Percentiles rank a stretch among this genome's conserved stretches.
phyloP scores from a whole-genome alignment of 2,797 vertebrate genomes.

The Catostomus latipinnis region DNA sequence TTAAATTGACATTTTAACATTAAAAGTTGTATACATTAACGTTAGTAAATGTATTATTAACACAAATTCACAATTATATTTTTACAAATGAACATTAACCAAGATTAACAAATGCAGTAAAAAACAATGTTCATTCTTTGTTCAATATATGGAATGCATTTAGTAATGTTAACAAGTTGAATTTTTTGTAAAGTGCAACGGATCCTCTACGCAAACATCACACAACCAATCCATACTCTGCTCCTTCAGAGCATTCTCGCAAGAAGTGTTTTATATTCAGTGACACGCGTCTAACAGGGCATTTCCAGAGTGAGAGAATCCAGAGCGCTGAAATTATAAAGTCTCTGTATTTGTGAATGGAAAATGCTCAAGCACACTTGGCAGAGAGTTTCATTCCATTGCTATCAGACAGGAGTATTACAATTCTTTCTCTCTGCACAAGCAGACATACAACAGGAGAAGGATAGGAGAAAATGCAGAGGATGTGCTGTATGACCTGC shows the following conservation, averaged over 20 bases:
- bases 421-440: conserved; percentile 26
- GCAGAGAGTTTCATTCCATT: conserved; percentile 53
- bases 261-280: not conserved
- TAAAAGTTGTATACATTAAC: too few relatives aligned
- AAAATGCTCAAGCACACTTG: conserved; percentile 73
- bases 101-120: too few relatives aligned
- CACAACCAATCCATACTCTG: not conserved
- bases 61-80: too few relatives aligned
- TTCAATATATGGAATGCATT: too few relatives aligned
- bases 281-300: not conserved
- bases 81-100: too few relatives aligned
- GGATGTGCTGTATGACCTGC: conserved; percentile 46
- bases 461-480: conserved; percentile 29
- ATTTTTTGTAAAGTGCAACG: too few relatives aligned
- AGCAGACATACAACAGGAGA: conserved; percentile 13
- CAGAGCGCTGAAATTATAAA: conserved; percentile 66
- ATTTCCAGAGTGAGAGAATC: conserved; percentile 46
- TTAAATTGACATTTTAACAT: too few relatives aligned
- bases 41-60: too few relatives aligned
- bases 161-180: too few relatives aligned
- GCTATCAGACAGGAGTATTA: conserved; percentile 36
- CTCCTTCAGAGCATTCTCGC: not conserved
- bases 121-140: too few relatives aligned
- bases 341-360: conserved; percentile 81
- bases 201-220: not conserved